Conservation (phyloP, 2,888 invertebrate species). For the Colletes collaris region DNA sequence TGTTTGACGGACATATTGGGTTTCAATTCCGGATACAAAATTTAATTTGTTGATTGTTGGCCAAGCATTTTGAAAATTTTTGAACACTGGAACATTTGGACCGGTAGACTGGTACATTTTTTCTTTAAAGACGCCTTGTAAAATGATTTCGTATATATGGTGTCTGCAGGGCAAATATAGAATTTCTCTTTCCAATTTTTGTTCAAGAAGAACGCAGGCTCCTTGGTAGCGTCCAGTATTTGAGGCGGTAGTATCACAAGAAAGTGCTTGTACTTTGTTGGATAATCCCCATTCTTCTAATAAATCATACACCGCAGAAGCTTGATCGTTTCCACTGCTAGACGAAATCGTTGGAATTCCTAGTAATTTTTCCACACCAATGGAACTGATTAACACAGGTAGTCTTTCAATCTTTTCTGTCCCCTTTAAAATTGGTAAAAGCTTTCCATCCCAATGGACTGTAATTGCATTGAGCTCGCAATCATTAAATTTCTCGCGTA, state of each 20-base stretch:
- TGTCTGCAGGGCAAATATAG: conserved; percentile 4
- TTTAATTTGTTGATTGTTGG: neutral
- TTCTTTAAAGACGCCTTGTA: neutral
- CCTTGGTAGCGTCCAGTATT: neutral
- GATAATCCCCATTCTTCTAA: too few species aligned
- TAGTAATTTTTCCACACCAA: too few species aligned
- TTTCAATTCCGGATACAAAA: neutral
- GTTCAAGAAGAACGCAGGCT: neutral
- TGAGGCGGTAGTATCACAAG: neutral
- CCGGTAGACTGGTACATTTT: neutral
- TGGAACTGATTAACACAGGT: too few species aligned
- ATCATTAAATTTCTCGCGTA: too few species aligned
- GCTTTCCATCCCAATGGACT: too few species aligned
- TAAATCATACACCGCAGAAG: too few species aligned
- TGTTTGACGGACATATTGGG: neutral
- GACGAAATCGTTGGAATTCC: too few species aligned
- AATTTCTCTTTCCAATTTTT: neutral
- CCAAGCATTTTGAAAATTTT: neutral
- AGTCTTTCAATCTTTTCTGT: too few species aligned
- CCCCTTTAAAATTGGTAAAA: too few species aligned
- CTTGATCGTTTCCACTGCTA: too few species aligned
- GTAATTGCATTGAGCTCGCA: too few species aligned
- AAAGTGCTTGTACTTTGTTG: neutral
- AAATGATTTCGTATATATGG: conserved; percentile 5
- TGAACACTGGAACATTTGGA: conserved; percentile 1